A percentile compares a stretch with the other conserved stretches of the same genome.
These are phyloP conservation scores for Lampropteryx suffumata DNA, from an alignment of 2,888 invertebrate genomes.

Conservation along the genomic window DNA sequence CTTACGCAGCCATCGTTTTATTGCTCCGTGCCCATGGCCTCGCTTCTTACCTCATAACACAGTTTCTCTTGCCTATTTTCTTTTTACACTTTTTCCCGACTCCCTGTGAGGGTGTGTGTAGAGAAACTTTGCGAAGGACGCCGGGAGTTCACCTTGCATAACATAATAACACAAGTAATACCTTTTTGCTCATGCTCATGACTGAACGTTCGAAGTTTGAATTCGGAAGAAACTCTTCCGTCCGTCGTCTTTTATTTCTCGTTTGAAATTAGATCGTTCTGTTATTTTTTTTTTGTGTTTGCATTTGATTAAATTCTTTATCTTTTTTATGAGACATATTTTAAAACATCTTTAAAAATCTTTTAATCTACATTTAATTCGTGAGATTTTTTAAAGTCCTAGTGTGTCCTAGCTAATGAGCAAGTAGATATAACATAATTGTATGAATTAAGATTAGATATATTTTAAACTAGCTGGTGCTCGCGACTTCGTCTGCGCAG, in stretches of 20 bases:
- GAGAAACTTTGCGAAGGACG: conserved; percentile 45
- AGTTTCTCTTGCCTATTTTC: conserved; percentile 63
- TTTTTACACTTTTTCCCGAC: conserved; percentile 49
- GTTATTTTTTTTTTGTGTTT: not conserved
- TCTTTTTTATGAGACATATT: too few species aligned
- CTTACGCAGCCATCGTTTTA: conserved; percentile 77
- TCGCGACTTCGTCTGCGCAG: too few species aligned
- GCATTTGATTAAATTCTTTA: too few species aligned
- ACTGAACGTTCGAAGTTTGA: conserved; percentile 41
- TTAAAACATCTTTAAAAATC: too few species aligned
- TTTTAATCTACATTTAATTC: too few species aligned
- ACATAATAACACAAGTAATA: not conserved
- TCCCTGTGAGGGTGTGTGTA: conserved; percentile 54
- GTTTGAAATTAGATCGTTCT: not conserved
- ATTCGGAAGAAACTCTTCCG: conserved; percentile 36
- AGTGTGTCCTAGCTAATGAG: too few species aligned
- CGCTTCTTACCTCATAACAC: conserved; percentile 80
- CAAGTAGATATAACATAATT: too few species aligned
- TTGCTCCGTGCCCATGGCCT: conserved; percentile 77
- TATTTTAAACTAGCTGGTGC: too few species aligned
- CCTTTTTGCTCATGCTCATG: conserved; percentile 21
- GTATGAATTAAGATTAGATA: too few species aligned
- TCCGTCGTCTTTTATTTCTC: not conserved
- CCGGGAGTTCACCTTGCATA: conserved; percentile 13
- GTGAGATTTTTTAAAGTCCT: too few species aligned